These are phyloP conservation scores for Teleogryllus oceanicus DNA, from an alignment of 2,888 invertebrate genomes.

Conservation along the genomic window DNA sequence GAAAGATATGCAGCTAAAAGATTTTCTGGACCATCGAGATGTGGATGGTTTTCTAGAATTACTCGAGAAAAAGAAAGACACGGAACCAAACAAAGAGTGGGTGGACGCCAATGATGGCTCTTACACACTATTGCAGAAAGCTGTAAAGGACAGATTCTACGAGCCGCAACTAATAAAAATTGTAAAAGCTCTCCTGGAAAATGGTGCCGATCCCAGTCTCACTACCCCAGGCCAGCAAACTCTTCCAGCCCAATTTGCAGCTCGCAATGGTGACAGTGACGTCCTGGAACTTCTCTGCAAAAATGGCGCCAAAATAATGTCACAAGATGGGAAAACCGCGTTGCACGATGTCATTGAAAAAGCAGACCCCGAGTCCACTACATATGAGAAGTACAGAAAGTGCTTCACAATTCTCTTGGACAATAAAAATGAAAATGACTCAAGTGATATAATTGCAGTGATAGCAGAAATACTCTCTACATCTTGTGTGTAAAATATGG, in stretches of 20 bases:
- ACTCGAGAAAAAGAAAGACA: background rate
- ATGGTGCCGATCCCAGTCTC: conserved; percentile 40
- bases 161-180: conserved; percentile 43
- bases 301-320: conserved; percentile 20
- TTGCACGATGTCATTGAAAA: conserved; percentile 35
- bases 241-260: conserved; percentile 26
- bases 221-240: conserved; percentile 27
- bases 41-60: conserved; percentile 23
- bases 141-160: conserved; percentile 54
- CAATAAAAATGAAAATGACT: conserved; percentile 44
- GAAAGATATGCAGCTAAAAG: background rate
- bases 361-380: background rate
- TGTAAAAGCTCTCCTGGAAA: conserved; percentile 44
- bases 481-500: conserved; percentile 70
- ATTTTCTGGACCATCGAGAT: conserved; percentile 27
- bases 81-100: conserved; percentile 34
- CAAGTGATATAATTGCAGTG: conserved; percentile 36
- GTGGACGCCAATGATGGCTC: conserved; percentile 51
- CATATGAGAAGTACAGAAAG: background rate
- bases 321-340: conserved; percentile 35
- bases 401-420: background rate
- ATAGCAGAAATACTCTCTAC: conserved; percentile 54
- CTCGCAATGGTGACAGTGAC: conserved; percentile 28
- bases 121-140: conserved; percentile 57
- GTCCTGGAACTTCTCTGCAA: conserved; percentile 34